phyloP scores from a whole-genome alignment of 2,888 invertebrate species.

The Megalurothrips usitatus region DNA sequence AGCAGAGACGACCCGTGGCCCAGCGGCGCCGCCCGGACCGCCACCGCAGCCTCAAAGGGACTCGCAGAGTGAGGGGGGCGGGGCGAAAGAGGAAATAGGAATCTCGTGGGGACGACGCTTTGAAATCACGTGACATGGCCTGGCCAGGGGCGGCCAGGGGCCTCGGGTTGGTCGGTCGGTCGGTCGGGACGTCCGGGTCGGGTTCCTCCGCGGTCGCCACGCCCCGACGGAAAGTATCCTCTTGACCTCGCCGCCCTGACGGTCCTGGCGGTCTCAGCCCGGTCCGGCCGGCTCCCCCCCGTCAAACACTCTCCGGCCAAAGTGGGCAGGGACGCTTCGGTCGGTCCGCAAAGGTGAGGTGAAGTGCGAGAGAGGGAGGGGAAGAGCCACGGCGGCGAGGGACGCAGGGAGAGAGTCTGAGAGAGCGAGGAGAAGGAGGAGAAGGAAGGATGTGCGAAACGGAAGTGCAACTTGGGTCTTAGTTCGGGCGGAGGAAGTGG shows the following conservation, averaged over 20 bases:
- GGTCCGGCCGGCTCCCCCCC: not conserved
- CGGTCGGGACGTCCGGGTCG: not conserved
- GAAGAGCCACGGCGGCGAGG: no score
- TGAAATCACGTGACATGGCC: not conserved
- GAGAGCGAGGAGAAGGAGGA: no score
- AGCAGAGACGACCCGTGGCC: no score
- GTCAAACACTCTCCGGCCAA: no score
- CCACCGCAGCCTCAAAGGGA: not conserved
- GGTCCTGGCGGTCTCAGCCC: not conserved
- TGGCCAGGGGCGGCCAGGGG: not conserved
- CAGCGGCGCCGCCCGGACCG: not conserved
- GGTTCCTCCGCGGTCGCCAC: not conserved
- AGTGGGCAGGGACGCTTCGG: no score
- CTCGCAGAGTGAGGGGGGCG: not conserved
- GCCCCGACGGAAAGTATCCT: not conserved
- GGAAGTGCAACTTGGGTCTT: constrained; percentile 6
- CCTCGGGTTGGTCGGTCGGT: not conserved
- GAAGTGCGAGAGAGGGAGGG: no score
- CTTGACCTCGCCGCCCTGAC: not conserved
- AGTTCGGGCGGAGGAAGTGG: not conserved
- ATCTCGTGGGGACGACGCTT: constrained; percentile 25
- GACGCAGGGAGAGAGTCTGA: no score
- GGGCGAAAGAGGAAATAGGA: constrained; percentile 23
- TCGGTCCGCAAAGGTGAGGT: no score
- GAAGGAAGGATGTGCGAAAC: not conserved